Base-by-base conservation (phyloP, 2,888 invertebrate species). In the Callyntrura guangdongensis region DNA sequence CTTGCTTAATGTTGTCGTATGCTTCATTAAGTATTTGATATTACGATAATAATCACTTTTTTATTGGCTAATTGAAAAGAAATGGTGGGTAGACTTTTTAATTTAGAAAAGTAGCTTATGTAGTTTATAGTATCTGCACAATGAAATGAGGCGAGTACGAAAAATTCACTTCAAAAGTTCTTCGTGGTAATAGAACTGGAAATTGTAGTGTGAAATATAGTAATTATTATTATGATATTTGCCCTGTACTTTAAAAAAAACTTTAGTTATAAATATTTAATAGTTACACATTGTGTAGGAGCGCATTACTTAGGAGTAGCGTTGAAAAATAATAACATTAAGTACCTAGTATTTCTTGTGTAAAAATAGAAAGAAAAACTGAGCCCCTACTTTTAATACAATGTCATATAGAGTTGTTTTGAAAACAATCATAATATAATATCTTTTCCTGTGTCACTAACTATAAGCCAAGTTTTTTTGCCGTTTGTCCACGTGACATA, bases 281-380 rank as follows among this genome's bases (percentile, higher is more conserved):
- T 74, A 49, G 49, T 77, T 12, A 53, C 20, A 49, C 17, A n/a
- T 14, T 69, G 36, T 77, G 77, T 81, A 61, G 17, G 47, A 74
- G 17, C 81, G 81, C 61, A 36, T 77, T 53, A 74, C 36, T 69
- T 69, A 77, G 49, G 53, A 49, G 20, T 74, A 47, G 72, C 20
- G 36, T 74, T 47, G n/a, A 14, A n/a, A n/a, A 67, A 67, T 14
- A 9, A n/a, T 72, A 74, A 49, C 14, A 22, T 74, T 47, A 22
- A 74, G 72, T 22, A 49, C 49, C 22, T 22, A 53, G 69, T 69
- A 20, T 22, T 6, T 64, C 17, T 22, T 56, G 56, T 79, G 36
- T 79, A 79, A 81, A n/a, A 36, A 36, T 36, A 36, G 36, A 36
- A 36, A 79, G n/a, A n/a, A 84, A 84, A 69, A 72, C 85, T 85